Conservation (phyloP, 2,888 invertebrate genomes). For the Calameuta idolon region DNA sequence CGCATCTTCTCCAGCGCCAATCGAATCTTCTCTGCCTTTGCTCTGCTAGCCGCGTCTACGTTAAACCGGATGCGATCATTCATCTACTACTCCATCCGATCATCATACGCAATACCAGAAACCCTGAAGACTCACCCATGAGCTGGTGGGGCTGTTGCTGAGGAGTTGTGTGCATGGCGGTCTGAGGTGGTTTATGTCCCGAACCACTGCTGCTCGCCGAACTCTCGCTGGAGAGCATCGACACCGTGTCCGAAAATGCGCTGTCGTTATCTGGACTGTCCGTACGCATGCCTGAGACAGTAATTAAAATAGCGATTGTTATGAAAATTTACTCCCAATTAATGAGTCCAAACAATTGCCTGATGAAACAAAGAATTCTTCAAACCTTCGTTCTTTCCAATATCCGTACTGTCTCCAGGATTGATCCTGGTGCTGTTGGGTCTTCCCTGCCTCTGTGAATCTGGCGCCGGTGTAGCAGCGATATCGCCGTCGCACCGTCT, state of each 20-base stretch:
- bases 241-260: slow-evolving; percentile 97
- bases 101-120: neutral
- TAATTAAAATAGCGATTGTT: slow-evolving; percentile 11
- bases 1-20: slow-evolving; percentile 97
- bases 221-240: slow-evolving; percentile 92
- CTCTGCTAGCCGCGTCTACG: slow-evolving; percentile 79
- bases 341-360: neutral
- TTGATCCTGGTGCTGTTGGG: slow-evolving; percentile 58
- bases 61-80: slow-evolving; percentile 31
- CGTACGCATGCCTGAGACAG: slow-evolving; percentile 71
- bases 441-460: slow-evolving; percentile 58
- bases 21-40: slow-evolving; percentile 95
- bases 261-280: slow-evolving; percentile 98
- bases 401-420: slow-evolving; percentile 53
- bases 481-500: slow-evolving; percentile 71
- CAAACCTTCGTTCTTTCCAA: slow-evolving; percentile 57
- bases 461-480: slow-evolving; percentile 59
- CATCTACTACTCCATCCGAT: slow-evolving; percentile 6
- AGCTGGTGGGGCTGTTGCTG: slow-evolving; percentile 63
- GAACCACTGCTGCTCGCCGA: slow-evolving; percentile 91
- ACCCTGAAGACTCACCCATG: slow-evolving; percentile 51
- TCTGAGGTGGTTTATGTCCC: slow-evolving; percentile 69
- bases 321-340: neutral
- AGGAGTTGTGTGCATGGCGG: slow-evolving; percentile 59
- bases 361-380: slow-evolving; percentile 30